Conservation (phyloP, 2,797 vertebrate genomes). For the Rhinophrynus dorsalis region DNA sequence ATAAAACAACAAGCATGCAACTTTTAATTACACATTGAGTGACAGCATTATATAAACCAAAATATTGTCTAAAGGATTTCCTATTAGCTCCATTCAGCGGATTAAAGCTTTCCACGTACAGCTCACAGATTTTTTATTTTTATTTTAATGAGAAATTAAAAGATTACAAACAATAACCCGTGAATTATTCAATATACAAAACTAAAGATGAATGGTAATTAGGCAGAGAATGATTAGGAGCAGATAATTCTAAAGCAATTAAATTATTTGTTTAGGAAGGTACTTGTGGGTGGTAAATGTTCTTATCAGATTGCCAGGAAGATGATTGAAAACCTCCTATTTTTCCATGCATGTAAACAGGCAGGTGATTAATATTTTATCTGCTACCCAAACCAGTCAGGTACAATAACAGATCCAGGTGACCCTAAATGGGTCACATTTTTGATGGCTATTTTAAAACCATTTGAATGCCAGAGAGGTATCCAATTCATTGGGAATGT, state of each 20-base stretch:
- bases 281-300: conserved; percentile 45
- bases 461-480: no score
- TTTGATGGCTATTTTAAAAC: no score
- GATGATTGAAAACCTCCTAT: background rate
- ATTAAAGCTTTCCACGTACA: conserved; percentile 70
- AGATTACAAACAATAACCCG: conserved; percentile 73
- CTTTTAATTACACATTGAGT: conserved; percentile 76
- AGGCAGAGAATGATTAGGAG: conserved; percentile 63
- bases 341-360: background rate
- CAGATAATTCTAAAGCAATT: conserved; percentile 72
- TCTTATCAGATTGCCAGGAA: background rate
- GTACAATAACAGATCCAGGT: no score
- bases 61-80: conserved; percentile 70
- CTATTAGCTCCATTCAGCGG: conserved; percentile 73
- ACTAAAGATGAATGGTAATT: conserved; percentile 72
- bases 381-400: no score
- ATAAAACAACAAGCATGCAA: conserved; percentile 74
- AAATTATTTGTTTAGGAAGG: conserved; percentile 66
- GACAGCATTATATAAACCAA: conserved; percentile 73
- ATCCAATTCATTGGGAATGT: no score
- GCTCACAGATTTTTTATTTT: conserved; percentile 65
- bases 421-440: no score
- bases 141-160: conserved; percentile 73
- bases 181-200: conserved; percentile 71
- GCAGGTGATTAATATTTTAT: no score